Evolutionary conservation across 2,888 invertebrate species (phyloP).

Genomic region (Hydropsyche betteni): DNA sequence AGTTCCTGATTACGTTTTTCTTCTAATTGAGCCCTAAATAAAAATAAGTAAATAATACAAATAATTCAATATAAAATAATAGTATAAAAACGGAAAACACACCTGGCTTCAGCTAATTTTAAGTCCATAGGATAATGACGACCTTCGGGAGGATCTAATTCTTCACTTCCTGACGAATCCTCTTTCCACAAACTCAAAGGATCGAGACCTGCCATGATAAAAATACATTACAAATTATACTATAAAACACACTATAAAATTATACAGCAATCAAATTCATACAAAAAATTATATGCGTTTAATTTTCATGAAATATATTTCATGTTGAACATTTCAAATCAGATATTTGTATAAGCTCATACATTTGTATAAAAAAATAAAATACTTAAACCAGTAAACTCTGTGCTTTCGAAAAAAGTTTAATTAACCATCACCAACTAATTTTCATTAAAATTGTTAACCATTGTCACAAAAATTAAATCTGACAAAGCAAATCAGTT

Average conservation of each 20-base stretch:
- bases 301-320: no score
- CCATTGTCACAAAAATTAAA: no score
- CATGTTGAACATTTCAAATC: no score
- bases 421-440: no score
- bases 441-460: no score
- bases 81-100: constrained; percentile 32
- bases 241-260: neutral
- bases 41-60: constrained; percentile 6
- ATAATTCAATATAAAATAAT: neutral
- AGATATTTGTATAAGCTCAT: no score
- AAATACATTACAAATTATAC: neutral
- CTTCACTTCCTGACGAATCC: constrained; percentile 65
- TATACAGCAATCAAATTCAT: no score
- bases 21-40: constrained; percentile 61
- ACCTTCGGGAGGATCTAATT: constrained; percentile 56
- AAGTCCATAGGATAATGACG: constrained; percentile 65
- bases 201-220: constrained; percentile 14
- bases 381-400: no score
- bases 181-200: constrained; percentile 59
- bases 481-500: no score
- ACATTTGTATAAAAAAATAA: no score
- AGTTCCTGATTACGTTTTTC: constrained; percentile 56
- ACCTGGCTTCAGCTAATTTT: constrained; percentile 65
- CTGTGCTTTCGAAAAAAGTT: no score
- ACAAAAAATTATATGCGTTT: no score